These are phyloP conservation scores for Tetheella fluctuosa DNA, from an alignment of 2,888 invertebrate genomes.

Conservation along the genomic window DNA sequence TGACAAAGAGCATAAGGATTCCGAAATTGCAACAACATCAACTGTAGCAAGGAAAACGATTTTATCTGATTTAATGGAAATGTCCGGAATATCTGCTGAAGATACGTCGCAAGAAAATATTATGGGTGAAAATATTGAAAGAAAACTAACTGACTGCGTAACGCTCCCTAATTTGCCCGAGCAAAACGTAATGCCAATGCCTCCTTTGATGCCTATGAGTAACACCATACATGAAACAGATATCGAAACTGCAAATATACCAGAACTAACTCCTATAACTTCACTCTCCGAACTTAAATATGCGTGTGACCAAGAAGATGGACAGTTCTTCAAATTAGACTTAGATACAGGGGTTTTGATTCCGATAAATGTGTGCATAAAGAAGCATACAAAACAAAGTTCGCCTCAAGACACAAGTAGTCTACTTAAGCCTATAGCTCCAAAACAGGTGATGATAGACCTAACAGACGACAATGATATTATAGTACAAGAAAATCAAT, in stretches of 20 bases:
- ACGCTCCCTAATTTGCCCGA: not conserved
- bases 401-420: slow-evolving; percentile 7
- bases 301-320: slow-evolving; percentile 53
- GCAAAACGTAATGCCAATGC: not conserved
- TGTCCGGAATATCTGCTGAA: slow-evolving; percentile 75
- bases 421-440: not conserved
- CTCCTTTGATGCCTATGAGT: not conserved
- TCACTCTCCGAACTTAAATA: slow-evolving; percentile 64
- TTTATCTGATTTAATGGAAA: slow-evolving; percentile 77
- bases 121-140: not conserved
- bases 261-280: slow-evolving; percentile 49
- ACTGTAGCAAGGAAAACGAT: slow-evolving; percentile 56
- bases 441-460: slow-evolving; percentile 51
- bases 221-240: not conserved
- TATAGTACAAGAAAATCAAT: not conserved
- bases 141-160: not conserved
- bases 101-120: slow-evolving; percentile 37
- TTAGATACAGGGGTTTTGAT: slow-evolving; percentile 52
- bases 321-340: slow-evolving; percentile 66
- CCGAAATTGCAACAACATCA: slow-evolving; percentile 11
- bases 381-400: slow-evolving; percentile 35
- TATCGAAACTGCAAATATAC: slow-evolving; percentile 2
- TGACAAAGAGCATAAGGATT: not conserved
- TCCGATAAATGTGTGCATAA: slow-evolving; percentile 66
- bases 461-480: slow-evolving; percentile 59